Base-by-base conservation (phyloP, 2,888 invertebrate genomes). In the Raillietiella orientalis region DNA sequence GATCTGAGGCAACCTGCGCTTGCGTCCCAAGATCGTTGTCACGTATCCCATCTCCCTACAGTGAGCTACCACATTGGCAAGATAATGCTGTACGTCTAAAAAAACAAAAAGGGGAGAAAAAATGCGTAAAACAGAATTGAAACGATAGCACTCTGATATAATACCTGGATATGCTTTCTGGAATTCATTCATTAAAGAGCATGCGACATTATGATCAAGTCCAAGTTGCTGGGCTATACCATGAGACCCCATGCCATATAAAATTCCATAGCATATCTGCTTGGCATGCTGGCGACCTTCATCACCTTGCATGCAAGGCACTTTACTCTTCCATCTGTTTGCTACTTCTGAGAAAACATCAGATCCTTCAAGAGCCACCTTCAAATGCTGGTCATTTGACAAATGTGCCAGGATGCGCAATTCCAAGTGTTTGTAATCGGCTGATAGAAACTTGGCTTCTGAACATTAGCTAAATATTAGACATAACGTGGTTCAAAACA, bases 341-440 rank as follows among this genome's bases (percentile, higher is more conserved):
- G 87, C 79, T 28, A 90, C 71, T 23, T 59, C 58, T 37, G 59
- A 66, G 40, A 84, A 84, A 16, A 82, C 62, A 47, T 84, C 84
- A 4, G 41, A 46, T 13, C 34, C 32, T 33, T 53, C 54, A 10
- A 60, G 41, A 4, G 52, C 43, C 22, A 50, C 44, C 25, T 62
- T 52, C 19, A 90, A 49, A 23, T 56, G 53, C 5, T 46, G 35
- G 47, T 93, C 93, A 33, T 58, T 51, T 5, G 75, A 72, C 31
- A 87, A 59, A 49, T 90, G 84, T 11, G 90, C 74, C 36, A 96
- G 50, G 30, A 96, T 62, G 35, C 96, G 56, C 45, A 96, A 58
- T 49, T 96, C 96, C 31, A 96, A 44, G 47, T 96, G 96, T 37
- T 79, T 79, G 49, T 82, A 96, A 52, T 96, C 93, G 0, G 84